Evolutionary conservation across 2,797 vertebrate species (phyloP), one percentile per base, ranked within the genome.

Genomic region (Coregonus sp.): DNA sequence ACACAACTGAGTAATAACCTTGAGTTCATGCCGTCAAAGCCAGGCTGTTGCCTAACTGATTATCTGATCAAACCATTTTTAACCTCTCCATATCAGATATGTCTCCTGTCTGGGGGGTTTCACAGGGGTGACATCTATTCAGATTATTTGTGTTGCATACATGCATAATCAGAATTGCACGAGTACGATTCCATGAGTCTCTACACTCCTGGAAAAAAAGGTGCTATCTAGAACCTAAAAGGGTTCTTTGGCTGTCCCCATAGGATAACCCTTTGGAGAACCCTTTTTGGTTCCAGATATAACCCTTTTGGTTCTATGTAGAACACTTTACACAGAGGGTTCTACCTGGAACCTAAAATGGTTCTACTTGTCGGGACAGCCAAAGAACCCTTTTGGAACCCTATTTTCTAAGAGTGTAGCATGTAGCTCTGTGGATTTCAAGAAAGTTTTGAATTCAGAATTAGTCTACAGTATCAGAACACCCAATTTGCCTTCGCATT

Each of bases 1-100:
- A 91, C 75, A 75, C 76, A 75, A 87, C 92, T 89, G 87, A 86
- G 82, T 89, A 88, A 91, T 87, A 80, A 87, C 90, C 89, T 84
- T 79, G 78, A 76, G 90, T 91, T 92, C 89, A 92, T 80, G 86
- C 77, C 68, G 80, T 82, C 72, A 75, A 47, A 47, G 40, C 40
- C 40, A 47, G 2, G 40, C 9, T 47, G 40, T 91, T 90, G 85
- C 91, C 88, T 84, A 89, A 90, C 88, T 81, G 83, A 82, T 86
- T 84, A 84, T 75, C 78, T 90, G 89, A 90, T 86, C 59, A 84
- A 86, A 84, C 81, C 81, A 37, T 67, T 78, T 63, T 70, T 50
- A 59, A 69, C 50, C 66, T 68, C 40, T 74, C 50, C 80, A 84
- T 84, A 87, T 81, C 68, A 72, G 56, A 16, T n/a, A 63, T 70